A percentile compares a stretch with the other conserved stretches of the same genome.
These are phyloP conservation scores for Choloepus didactylus DNA, from an alignment of 2,797 vertebrate genomes.

Conservation along the genomic window DNA sequence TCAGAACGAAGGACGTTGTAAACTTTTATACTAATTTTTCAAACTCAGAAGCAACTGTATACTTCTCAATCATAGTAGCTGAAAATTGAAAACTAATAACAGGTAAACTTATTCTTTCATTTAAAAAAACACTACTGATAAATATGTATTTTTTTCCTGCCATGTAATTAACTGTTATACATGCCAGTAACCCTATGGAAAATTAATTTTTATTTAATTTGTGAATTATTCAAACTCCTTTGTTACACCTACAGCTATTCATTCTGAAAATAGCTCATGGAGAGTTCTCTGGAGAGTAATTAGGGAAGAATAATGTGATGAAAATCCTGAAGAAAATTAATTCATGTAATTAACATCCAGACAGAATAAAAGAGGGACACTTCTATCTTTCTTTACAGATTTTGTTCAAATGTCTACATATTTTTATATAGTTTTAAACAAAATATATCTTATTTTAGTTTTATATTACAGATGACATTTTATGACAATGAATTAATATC, in stretches of 20 bases:
- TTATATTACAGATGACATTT: neutral
- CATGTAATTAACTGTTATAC: neutral
- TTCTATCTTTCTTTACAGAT: neutral
- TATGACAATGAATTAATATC: neutral
- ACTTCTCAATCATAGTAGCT: neutral
- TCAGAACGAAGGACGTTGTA: neutral
- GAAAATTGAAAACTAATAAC: neutral
- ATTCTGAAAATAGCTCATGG: constrained; percentile 6
- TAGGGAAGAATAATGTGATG: neutral
- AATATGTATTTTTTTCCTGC: neutral
- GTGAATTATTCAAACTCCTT: neutral
- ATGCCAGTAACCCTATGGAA: neutral
- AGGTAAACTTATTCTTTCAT: neutral
- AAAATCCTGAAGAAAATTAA: neutral
- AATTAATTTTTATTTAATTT: neutral
- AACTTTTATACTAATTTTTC: neutral
- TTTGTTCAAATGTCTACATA: neutral
- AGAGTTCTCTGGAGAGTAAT: neutral
- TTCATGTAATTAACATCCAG: constrained; percentile 47
- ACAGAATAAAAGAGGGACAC: neutral
- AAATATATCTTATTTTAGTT: neutral
- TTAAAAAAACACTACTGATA: neutral
- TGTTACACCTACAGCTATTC: neutral
- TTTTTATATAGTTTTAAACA: neutral
- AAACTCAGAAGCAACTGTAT: neutral